phyloP scores from a whole-genome alignment of 2,797 vertebrate species.

The Tauraco hartlaubi region DNA sequence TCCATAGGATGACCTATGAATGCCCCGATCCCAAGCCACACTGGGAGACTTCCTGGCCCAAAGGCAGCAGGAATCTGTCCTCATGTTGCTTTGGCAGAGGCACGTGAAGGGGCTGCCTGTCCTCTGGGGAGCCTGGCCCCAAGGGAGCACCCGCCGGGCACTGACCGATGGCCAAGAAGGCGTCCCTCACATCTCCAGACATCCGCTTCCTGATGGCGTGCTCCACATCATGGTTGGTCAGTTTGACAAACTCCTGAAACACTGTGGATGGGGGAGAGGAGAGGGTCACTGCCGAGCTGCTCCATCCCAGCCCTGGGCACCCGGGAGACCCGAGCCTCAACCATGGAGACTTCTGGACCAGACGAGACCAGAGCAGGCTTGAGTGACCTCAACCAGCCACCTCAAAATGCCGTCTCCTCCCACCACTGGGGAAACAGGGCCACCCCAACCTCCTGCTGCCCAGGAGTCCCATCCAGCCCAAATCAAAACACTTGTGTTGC shows the following conservation, averaged over 20 bases:
- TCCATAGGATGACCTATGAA: not conserved
- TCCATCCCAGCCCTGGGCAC: not conserved
- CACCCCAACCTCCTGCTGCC: not conserved
- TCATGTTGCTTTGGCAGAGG: not conserved
- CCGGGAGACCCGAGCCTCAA: accelerated
- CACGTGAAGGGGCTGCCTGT: not conserved
- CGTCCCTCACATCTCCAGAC: slow-evolving; percentile 92
- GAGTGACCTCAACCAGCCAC: not conserved
- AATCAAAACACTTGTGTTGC: not conserved
- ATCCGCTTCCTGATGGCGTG: slow-evolving; percentile 95
- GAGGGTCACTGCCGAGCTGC: not conserved
- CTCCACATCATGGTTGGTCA: slow-evolving; percentile 94
- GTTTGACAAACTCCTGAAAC: slow-evolving; percentile 95
- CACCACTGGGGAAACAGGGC: not conserved
- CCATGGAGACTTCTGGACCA: not conserved
- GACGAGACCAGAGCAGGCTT: not conserved
- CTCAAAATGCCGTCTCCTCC: not conserved
- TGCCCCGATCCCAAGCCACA: accelerated
- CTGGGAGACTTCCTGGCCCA: not conserved
- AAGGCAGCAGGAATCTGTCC: not conserved
- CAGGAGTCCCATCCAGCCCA: not conserved
- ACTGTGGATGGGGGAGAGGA: slow-evolving; percentile 78
- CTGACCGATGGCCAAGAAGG: slow-evolving; percentile 93
- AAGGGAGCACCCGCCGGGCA: not conserved
- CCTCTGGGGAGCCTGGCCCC: not conserved